Base-by-base conservation (phyloP, 1,140 invertebrate species). In the Diorhabda carinulata region DNA sequence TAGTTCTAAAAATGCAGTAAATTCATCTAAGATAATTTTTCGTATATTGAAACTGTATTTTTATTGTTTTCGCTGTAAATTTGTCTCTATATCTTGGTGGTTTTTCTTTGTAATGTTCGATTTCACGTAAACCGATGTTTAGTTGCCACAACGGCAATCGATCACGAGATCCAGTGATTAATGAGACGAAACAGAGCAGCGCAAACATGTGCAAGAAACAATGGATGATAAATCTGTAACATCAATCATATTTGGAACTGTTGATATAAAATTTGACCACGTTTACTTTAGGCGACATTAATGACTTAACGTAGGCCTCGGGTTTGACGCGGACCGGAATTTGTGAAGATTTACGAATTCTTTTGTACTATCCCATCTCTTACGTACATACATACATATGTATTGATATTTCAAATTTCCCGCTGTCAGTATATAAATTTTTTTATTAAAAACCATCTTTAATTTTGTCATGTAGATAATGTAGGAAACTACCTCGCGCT, bases 241-340 rank as follows among this genome's bases (percentile, higher is more conserved):
- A 77, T 77, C 75, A 75, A 77, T 77, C 75, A 77, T 77, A 64
- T 71, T 73, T 63, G 64, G 58, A 66, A 42, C 59, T 64, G 63
- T 64, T 64, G 63, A 64, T 64, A 64, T 64, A 56, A 69, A 69
- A 69, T 64, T 61, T 61, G 71, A 40, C 61, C 61, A 47, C 63
- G 68, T 70, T 70, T 64, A 67, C 63, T 66, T 45, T 45, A 8
- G 45, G 60, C 43, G 42, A 58, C 56, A 52, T 52, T 62, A 64
- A 70, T 70, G 64, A 67, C 68, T 70, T 45, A 57, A 63, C 52
- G 60, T 5, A 58, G 10, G 43, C 8, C 45, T 43, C 57, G 56
- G 43, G 10, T 64, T 56, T 67, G 61, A 66, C 67, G 58, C 56
- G 40, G 45, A 66, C 63, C 60, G 63, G 66, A 69, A 68, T 61